Evolutionary conservation across 2,113 vertebrate genomes (phyloP), one percentile per base, ranked within the genome.

Genomic region (Percopsis transmontana): DNA sequence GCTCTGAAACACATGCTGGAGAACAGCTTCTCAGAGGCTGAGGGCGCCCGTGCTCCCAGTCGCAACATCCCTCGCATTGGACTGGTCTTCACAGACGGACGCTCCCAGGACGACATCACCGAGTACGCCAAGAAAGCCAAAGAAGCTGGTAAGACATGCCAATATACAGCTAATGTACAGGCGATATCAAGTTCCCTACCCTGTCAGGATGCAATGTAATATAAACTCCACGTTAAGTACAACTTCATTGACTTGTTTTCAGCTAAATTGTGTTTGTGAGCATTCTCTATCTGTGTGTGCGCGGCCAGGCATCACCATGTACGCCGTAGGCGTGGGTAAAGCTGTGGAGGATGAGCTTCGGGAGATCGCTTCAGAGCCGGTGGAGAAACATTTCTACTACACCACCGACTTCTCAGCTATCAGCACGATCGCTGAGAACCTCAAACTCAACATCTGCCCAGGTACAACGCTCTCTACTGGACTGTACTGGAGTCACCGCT

Each of bases 1-100:
- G 95, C 97, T 1, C 92, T 99, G 56, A 96, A 95, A 39, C 96
- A 99, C 88, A 94, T 99, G 97, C 86, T 97, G 85, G 95, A 98
- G 81, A 95, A 95, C 87, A 97, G 96, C 76, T 99, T 99, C 91
- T 94, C 95, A 0, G 95, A 97, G 89, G 81, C 91, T 0, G 95
- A 96, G 80, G 88, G 96, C 10, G 85, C 94, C 72, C 91, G 96
- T 48, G 77, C 93, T 16, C 20, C 82, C 39, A 81, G 85, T 50
- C 88, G 91, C 45, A 94, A 93, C 15, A 80, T 98, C 68, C 96
- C 96, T 20, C 91, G 95, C 0, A 91, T 99, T 0, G 96, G 97
- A 33, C 87, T 99, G 5, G 94, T 99, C 58, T 98, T 99, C 89
- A 99, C 97, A 0, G 97, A 99, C 0, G 97, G 97, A 0, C 96